Base-by-base conservation (phyloP, 2,113 vertebrate species). In the Rhabdornis inornatus region DNA sequence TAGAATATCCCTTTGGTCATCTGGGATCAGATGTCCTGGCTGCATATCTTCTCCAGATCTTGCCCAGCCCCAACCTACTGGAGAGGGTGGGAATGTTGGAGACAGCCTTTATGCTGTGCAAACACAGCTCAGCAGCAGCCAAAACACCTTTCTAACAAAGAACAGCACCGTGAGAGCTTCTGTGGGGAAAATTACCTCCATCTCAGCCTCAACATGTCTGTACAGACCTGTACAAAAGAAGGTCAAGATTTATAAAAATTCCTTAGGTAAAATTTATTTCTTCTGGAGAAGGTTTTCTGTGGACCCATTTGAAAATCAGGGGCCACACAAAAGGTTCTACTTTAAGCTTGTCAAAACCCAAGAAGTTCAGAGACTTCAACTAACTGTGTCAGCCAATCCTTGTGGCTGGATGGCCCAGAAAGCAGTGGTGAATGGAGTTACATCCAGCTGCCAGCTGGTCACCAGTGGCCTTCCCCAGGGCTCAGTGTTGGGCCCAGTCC, bases 21-120 rank as follows among this genome's bases (percentile, higher is more conserved):
- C 9, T 40, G 18, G 18, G 9, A 10, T 53, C 30, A 66, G 45
- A 52, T 42, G 15, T 37, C 18, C 15, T 8, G n/a, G 10, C 25
- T 85, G 12, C 20, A 25, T 20, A 22, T 15, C 25, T 18, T 53
- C 52, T 50, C 30, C 49, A 40, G 59, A 59, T 21, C 21, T 65
- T 53, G 21, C 8, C 17, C 24, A 65, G 15, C 14, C 57, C 10
- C 30, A 74, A 30, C 8, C 35, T 31, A 24, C 53, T 37, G 60
- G 21, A 0, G 0, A 27, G 7, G 15, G 8, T 23, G 10, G 9
- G 6, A 53, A 74, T 53, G 24, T 8, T 33, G 15, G 21, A 60
- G 30, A 66, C 30, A 80, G n/a, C 9, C 22, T 72, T 72, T 64
- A 12, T 14, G 39, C 21, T 60, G 7, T 27, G 15, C 3, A 9